phyloP scores from a whole-genome alignment of 2,888 invertebrate genomes.

The Leptopilina syphax region DNA sequence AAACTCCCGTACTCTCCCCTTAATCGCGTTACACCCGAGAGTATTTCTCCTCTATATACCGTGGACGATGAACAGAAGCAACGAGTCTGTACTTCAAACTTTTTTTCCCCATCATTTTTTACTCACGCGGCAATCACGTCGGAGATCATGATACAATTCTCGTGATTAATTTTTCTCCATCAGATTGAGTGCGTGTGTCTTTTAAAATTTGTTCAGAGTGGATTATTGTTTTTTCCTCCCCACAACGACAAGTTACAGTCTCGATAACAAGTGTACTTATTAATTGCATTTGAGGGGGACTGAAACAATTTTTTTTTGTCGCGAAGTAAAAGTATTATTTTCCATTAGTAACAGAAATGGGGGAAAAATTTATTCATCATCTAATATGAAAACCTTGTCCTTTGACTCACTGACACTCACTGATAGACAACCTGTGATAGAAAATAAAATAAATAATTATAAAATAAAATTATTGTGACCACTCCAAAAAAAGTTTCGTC shows the following conservation, averaged over 20 bases:
- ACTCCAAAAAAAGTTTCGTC: background rate
- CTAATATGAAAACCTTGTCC: too few relatives aligned
- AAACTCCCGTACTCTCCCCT: conserved; percentile 50
- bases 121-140: conserved; percentile 12
- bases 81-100: conserved; percentile 47
- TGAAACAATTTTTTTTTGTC: too few relatives aligned
- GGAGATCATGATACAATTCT: conserved; percentile 25
- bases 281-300: too few relatives aligned
- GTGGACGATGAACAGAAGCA: conserved; percentile 55
- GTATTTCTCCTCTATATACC: conserved; percentile 40
- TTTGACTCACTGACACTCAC: too few relatives aligned
- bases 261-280: too few relatives aligned
- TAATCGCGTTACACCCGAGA: conserved; percentile 56
- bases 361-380: too few relatives aligned
- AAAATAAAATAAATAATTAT: too few relatives aligned
- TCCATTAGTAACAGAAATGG: too few relatives aligned
- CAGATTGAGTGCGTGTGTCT: conserved; percentile 13
- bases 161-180: conserved; percentile 26
- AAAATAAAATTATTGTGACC: too few relatives aligned
- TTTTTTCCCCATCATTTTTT: conserved; percentile 53
- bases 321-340: too few relatives aligned
- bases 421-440: too few relatives aligned
- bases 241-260: background rate
- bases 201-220: conserved; percentile 21
- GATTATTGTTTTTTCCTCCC: background rate